Base-by-base conservation (phyloP, 2,888 invertebrate species). In the Eudemis profundana region DNA sequence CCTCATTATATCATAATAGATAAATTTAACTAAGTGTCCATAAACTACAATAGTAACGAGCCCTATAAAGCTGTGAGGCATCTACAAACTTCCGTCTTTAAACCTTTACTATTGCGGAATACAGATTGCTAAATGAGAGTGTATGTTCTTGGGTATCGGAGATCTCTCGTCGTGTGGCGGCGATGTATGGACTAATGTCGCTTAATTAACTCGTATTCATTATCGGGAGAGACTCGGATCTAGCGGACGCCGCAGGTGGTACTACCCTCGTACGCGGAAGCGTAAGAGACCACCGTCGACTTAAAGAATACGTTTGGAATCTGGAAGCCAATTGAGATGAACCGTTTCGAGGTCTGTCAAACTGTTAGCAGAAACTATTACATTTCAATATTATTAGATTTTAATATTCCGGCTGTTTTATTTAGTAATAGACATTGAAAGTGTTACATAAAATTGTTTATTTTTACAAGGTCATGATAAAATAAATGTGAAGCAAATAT, bases 171-270 rank as follows among this genome's bases (percentile, higher is more conserved):
- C 89, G 90, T 90, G 90, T 88, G 90, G 86, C 89, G 85, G 81
- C 87, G 80, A 83, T 89, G 90, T 89, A 84, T 78, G 73, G 77
- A 81, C 89, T 90, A 91, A 90, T 89, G 89, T 86, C 79, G 83
- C 80, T 90, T 91, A 91, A 91, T 90, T 91, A 91, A 91, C 89
- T 90, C 86, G 90, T 90, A 88, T 90, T 89, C 90, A 90, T 89
- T 90, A 90, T 83, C 83, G 82, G 73, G 66, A 64, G 74, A 77
- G 77, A 81, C 82, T 78, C 69, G 81, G 78, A 76, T 79, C 82
- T 84, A 83, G 82, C 84, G 83, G 72, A 69, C 73, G 64, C 72
- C 71, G 69, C 74, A 76, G 76, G 74, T 78, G 79, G 56, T 14
- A 56, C 42, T 56, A 56, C 84, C 69, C 68, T 69, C 69, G 70